Percentiles rank a stretch among this genome's conserved stretches.
Evolutionary conservation across 2,888 invertebrate species (phyloP).

Genomic region (Caenorhabditis japonica): DNA sequence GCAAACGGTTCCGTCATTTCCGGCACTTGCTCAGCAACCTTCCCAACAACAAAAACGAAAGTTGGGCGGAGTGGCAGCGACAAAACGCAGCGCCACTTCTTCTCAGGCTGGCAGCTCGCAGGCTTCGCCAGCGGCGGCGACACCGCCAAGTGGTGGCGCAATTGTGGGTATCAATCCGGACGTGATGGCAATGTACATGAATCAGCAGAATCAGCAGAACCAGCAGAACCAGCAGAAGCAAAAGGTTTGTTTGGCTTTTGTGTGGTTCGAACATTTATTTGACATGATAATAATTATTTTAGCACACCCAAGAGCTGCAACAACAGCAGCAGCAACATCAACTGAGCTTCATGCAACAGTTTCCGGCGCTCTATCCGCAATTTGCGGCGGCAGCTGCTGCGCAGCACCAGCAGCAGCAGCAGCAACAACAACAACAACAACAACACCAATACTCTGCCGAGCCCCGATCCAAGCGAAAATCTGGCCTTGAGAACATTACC

Average conservation of each 20-base stretch:
- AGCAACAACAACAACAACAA: slow-evolving; percentile 1
- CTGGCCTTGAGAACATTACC: slow-evolving; percentile 34
- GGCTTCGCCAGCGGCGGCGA: background rate
- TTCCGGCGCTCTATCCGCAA: no score
- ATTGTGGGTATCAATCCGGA: background rate
- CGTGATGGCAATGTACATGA: background rate
- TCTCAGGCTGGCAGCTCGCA: slow-evolving; percentile 1
- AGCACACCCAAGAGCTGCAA: background rate
- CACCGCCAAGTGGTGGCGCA: no score
- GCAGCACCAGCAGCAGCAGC: slow-evolving; percentile 5
- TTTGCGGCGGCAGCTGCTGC: no score
- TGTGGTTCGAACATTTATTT: background rate
- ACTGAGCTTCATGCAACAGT: no score
- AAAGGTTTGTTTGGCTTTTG: slow-evolving; percentile 11
- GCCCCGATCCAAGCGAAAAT: slow-evolving; percentile 19
- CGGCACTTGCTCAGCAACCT: no score
- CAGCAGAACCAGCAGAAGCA: slow-evolving; percentile 8
- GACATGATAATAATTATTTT: background rate
- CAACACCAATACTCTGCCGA: slow-evolving; percentile 6
- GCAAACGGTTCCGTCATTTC: no score
- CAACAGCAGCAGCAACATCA: background rate
- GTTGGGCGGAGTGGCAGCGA: background rate
- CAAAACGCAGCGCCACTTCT: background rate
- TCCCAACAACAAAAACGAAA: background rate
- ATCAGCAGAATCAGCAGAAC: slow-evolving; percentile 12